A percentile compares a stretch with the other conserved stretches of the same genome.
Evolutionary conservation across 1,140 invertebrate species (phyloP).

Genomic region (Sminthurides bifidus): DNA sequence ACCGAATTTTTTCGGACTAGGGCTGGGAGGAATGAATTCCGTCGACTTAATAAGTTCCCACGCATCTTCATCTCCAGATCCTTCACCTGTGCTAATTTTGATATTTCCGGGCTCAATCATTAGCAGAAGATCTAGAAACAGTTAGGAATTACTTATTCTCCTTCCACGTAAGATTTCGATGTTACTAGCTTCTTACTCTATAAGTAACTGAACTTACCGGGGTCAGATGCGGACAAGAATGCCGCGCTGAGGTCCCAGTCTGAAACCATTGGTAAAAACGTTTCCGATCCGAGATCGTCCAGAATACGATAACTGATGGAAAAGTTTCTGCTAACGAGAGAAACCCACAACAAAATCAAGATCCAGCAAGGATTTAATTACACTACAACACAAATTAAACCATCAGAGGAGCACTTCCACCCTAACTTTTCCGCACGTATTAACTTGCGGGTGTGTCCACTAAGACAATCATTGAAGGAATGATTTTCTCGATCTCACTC

Average conservation of each 20-base stretch:
- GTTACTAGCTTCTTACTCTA: background rate
- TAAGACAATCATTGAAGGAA: too few relatives aligned
- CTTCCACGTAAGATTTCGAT: background rate
- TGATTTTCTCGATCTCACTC: too few relatives aligned
- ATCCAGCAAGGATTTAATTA: too few relatives aligned
- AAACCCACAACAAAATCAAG: too few relatives aligned
- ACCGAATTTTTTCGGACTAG: conserved; percentile 58
- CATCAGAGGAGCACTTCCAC: too few relatives aligned
- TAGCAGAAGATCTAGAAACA: conserved; percentile 25
- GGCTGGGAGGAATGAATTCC: conserved; percentile 22
- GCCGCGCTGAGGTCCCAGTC: conserved; percentile 96
- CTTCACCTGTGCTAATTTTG: conserved; percentile 18
- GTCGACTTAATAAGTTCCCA: conserved; percentile 29
- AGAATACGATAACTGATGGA: conserved; percentile 76
- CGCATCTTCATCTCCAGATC: conserved; percentile 18
- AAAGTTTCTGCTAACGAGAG: too few relatives aligned
- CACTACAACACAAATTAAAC: too few relatives aligned
- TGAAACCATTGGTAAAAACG: conserved; percentile 74
- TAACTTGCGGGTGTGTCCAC: too few relatives aligned
- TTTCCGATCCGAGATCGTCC: conserved; percentile 79
- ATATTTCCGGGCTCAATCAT: conserved; percentile 26
- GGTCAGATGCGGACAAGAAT: conserved; percentile 49
- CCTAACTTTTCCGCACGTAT: too few relatives aligned
- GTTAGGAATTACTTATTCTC: background rate
- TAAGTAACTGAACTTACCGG: conserved; percentile 40